phyloP scores from a whole-genome alignment of 2,888 invertebrate species.

The Junonia oenone region DNA sequence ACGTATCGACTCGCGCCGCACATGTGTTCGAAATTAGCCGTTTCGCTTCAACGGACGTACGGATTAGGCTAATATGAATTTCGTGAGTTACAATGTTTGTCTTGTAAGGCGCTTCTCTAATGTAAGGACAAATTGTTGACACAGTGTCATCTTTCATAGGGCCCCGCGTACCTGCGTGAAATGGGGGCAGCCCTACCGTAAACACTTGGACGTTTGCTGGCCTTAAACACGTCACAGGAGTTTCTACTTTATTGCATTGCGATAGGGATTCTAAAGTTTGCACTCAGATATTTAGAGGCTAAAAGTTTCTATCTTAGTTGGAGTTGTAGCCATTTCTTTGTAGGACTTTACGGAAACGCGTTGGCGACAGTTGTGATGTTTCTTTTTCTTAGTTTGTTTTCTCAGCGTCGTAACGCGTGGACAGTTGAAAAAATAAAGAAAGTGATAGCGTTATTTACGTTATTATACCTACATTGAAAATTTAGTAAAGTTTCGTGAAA shows the following conservation, averaged over 20 bases:
- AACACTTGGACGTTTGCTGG: constrained; percentile 32
- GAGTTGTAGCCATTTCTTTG: constrained; percentile 47
- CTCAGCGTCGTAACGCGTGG: constrained; percentile 56
- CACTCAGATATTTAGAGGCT: constrained; percentile 24
- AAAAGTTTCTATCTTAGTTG: constrained; percentile 37
- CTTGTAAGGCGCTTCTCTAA: constrained; percentile 62
- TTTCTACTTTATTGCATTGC: constrained; percentile 35
- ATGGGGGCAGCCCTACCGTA: constrained; percentile 44
- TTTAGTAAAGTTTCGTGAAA: too few relatives aligned
- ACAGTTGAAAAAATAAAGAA: constrained; percentile 60
- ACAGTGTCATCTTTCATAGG: constrained; percentile 72
- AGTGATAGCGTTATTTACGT: constrained; percentile 23
- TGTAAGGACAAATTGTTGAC: constrained; percentile 75
- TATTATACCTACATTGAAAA: not conserved
- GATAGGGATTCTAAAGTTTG: constrained; percentile 26
- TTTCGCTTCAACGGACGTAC: constrained; percentile 54
- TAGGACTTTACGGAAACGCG: constrained; percentile 57
- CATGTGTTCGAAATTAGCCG: constrained; percentile 69
- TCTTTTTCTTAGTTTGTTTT: constrained; percentile 54
- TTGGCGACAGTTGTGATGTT: constrained; percentile 56
- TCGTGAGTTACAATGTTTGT: constrained; percentile 70
- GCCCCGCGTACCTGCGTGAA: constrained; percentile 60
- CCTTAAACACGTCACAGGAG: constrained; percentile 25
- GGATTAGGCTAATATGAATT: constrained; percentile 73
- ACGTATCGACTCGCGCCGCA: constrained; percentile 38